These are phyloP conservation scores for Eubasilissa splendida DNA, from an alignment of 2,888 invertebrate genomes.

Conservation along the genomic window DNA sequence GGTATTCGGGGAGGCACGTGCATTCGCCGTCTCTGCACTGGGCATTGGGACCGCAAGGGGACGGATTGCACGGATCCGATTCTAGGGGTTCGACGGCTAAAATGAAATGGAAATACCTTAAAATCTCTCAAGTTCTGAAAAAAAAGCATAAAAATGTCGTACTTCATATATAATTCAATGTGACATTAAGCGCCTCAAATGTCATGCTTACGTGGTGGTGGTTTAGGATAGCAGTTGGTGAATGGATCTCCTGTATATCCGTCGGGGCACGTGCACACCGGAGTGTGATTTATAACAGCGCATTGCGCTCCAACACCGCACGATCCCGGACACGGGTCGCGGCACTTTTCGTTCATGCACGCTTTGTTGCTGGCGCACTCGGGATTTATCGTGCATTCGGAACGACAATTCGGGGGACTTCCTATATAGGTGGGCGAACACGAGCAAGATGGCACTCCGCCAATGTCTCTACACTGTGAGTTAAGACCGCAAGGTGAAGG, in stretches of 20 bases:
- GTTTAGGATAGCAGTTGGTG: conserved; percentile 70
- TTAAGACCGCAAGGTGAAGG: conserved; percentile 80
- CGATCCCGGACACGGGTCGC: conserved; percentile 86
- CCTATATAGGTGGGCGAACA: conserved; percentile 68
- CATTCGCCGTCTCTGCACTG: conserved; percentile 74
- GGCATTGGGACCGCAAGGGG: conserved; percentile 78
- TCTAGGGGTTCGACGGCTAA: conserved; percentile 58
- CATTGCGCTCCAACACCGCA: conserved; percentile 79
- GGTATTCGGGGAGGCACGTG: conserved; percentile 75
- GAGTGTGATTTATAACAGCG: conserved; percentile 80
- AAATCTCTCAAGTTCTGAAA: conserved; percentile 27
- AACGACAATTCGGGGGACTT: too few species aligned
- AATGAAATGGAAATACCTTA: conserved; percentile 59
- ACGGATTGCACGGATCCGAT: conserved; percentile 75
- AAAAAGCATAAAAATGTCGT: too few species aligned
- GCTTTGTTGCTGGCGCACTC: conserved; percentile 84
- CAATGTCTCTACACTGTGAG: conserved; percentile 76
- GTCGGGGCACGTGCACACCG: conserved; percentile 81
- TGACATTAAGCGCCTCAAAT: not conserved
- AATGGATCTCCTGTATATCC: conserved; percentile 85
- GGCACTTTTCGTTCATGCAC: conserved; percentile 83
- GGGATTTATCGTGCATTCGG: conserved; percentile 55
- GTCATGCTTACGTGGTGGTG: conserved; percentile 67
- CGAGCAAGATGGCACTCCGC: conserved; percentile 76
- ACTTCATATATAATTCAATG: too few species aligned